Evolutionary conservation across 2,113 vertebrate species (phyloP).

Genomic region (Stictonetta naevosa): DNA sequence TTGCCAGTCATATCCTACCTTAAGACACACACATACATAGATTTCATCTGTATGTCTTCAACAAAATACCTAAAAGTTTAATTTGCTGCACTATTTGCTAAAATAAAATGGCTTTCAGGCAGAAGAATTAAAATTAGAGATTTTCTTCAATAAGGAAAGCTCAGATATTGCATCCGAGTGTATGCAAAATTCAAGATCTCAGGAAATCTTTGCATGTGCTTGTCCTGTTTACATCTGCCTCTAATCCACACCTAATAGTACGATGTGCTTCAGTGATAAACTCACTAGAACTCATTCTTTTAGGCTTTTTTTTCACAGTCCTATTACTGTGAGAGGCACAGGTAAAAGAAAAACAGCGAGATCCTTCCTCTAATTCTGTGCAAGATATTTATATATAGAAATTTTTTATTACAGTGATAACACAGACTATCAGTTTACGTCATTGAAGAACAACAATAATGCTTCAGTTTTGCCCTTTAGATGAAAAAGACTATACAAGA

Average conservation of each 20-base stretch:
- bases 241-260: not conserved
- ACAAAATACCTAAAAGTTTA: not conserved
- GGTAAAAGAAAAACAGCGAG: not conserved
- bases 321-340: not conserved
- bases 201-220: not conserved
- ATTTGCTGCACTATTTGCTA: not conserved
- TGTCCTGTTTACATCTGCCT: not conserved
- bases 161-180: not conserved
- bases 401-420: not conserved
- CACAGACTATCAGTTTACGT: not conserved
- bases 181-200: not conserved
- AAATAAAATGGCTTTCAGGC: not conserved
- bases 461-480: not conserved
- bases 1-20: not conserved
- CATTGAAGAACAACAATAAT: not conserved
- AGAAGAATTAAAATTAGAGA: not conserved
- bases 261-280: fast-evolving
- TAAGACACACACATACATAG: not conserved
- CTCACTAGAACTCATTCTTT: not conserved
- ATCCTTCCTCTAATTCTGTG: not conserved
- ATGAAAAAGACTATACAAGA: not conserved
- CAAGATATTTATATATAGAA: not conserved
- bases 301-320: not conserved
- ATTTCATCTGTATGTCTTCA: not conserved
- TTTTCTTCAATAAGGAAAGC: not conserved